Conservation (phyloP, 2,797 vertebrate species). For the Scleropages formosus region DNA sequence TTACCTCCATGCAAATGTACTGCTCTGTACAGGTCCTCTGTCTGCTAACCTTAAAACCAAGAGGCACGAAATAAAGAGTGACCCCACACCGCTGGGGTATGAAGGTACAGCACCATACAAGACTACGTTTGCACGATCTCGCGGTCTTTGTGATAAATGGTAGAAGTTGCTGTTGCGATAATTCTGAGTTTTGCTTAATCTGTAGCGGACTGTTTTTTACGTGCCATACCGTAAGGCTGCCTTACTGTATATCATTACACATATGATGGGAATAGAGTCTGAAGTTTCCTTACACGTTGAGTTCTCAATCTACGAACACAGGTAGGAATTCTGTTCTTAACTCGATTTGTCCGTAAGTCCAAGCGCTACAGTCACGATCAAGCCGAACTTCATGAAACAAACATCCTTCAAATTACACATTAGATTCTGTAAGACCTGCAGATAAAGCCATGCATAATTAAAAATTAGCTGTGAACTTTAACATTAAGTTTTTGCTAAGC, state of each 20-base stretch:
- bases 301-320: neutral
- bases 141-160: neutral
- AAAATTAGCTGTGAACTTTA: too few species aligned
- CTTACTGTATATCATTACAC: neutral
- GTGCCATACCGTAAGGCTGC: neutral
- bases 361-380: too few species aligned
- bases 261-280: neutral
- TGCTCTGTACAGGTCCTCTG: slow-evolving; percentile 74
- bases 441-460: too few species aligned
- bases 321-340: neutral
- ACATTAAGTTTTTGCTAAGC: too few species aligned
- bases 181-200: neutral
- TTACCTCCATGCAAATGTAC: neutral
- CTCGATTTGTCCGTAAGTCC: neutral
- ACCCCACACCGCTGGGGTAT: slow-evolving; percentile 88
- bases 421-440: too few species aligned
- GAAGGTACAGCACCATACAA: slow-evolving; percentile 74
- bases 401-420: too few species aligned
- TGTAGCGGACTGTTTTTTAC: neutral
- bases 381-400: too few species aligned
- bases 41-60: slow-evolving; percentile 85
- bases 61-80: slow-evolving; percentile 91
- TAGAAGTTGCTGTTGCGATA: neutral
- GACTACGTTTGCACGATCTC: neutral
- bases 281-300: neutral